phyloP scores from a whole-genome alignment of 2,113 vertebrate genomes.

The Dicerorhinus sumatrensis region DNA sequence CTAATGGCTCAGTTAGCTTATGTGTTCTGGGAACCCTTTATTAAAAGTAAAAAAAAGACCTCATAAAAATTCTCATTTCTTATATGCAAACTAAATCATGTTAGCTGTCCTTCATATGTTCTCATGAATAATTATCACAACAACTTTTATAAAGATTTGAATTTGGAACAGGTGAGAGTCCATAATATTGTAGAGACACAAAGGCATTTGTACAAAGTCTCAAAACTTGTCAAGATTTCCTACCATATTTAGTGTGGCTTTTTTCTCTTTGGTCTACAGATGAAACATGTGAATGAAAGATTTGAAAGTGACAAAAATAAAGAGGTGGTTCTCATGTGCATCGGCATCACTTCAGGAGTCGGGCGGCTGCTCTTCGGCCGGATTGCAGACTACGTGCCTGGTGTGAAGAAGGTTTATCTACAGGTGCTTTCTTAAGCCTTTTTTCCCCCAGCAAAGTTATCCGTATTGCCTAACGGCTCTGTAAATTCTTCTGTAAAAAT shows the following conservation, averaged over 20 bases:
- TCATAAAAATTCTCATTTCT: background rate
- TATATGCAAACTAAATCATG: background rate
- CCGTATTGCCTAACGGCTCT: background rate
- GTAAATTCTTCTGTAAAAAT: conserved; percentile 22
- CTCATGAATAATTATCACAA: background rate
- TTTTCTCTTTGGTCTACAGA: conserved; percentile 86
- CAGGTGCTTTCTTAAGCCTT: conserved; percentile 89
- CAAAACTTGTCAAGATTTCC: background rate
- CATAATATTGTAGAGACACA: background rate
- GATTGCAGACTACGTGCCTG: conserved; percentile 94
- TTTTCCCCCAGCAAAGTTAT: background rate
- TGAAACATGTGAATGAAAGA: conserved; percentile 94
- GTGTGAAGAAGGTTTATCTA: conserved; percentile 96
- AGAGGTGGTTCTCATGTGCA: conserved; percentile 94
- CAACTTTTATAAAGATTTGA: background rate
- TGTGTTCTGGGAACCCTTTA: background rate
- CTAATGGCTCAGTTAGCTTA: background rate
- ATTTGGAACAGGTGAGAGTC: background rate
- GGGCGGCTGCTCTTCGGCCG: conserved; percentile 95
- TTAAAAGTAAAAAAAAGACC: background rate
- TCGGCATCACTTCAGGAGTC: conserved; percentile 95
- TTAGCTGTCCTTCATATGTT: conserved; percentile 25
- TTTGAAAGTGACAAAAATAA: conserved; percentile 88
- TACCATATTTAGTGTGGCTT: background rate
- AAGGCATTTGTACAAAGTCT: background rate